Evolutionary conservation across 2,888 invertebrate species (phyloP), one percentile per base, ranked within the genome.

Genomic region (Volucella inflata): DNA sequence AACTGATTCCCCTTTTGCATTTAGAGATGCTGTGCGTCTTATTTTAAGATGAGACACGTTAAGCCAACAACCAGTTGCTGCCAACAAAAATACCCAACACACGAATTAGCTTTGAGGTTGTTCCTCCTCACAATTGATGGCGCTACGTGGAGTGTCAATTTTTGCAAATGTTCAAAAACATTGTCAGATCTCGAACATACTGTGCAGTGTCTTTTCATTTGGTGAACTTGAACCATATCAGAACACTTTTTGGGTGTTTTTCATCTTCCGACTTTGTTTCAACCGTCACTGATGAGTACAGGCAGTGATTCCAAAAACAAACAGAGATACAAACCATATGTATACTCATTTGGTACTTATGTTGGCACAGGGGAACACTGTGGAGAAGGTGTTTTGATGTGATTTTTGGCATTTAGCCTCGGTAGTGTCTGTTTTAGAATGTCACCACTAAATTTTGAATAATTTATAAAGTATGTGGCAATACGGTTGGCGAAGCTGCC

Each of bases 381-480:
- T n/a, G 30, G 30, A 21, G 40, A 65, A 44, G 42, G 44, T 10
- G 46, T 14, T 51, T 14, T 38, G 16, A 40, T 11, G 36, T 11
- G 10, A 44, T 14, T 53, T 44, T 38, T 81, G 68, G 75, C 67
- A 70, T 17, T 36, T 57, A 55, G 75, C 81, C 75, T 74, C 75
- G 80, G 40, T 68, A 75, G 21, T 74, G 80, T 74, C 60, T 68
- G 80, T 81, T 81, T 80, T 75, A 44, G 59, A 72, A 74, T 80
- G 77, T 76, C 81, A 82, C 64, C 71, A 78, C 50, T 57, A 30
- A 57, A 57, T 50, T 42, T 75, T 16, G 16, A 67, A 75, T 75
- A 59, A 59, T 75, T 65, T 65, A 59, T 30, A 67, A 59, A 75
- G 57, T 67, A 42, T 71, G 50, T 50, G 40, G 40, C 38, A 50